Evolutionary conservation across 1,140 invertebrate genomes (phyloP), one percentile per base, ranked within the genome.

Genomic region (Megalopta genalis): DNA sequence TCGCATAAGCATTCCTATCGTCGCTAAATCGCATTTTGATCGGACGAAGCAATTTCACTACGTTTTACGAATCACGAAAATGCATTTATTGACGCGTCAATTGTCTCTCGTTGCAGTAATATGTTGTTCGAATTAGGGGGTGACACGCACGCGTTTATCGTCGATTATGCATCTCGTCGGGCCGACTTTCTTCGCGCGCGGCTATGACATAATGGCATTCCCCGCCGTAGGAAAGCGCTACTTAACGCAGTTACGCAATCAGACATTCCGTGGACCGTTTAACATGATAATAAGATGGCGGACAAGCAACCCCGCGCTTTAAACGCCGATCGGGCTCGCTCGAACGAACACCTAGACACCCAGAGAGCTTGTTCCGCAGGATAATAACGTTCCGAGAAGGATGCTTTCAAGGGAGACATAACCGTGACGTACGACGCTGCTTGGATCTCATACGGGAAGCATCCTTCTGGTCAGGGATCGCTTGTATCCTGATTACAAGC

Each of bases 401-500:
- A 23, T 25, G 57, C 1, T 32, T 52, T 32, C 12, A n/a, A 14
- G 10, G 37, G 3, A 42, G n/a, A 16, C 8, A 42, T 18, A 49
- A 49, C 25, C 18, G 18, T 23, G 39, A 69, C 37, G 49, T 52
- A 62, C 37, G 37, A 62, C 32, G 60, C 32, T 9, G 14, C 37
- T 16, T 23, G 39, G 27, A n/a, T 77, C 62, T 67, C 54, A 72
- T 65, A 21, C 39, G 4, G 60, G 49, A 66, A 32, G 25, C 64
- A 85, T 84, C 81, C 83, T 85, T 82, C 78, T 60, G 77, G 83
- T 37, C 74, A 77, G 64, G 72, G 71, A 83, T 49, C 76, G 59
- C 62, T 54, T 23, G 77, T 77, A 75, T 86, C 78, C 82, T 83
- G 81, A 88, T 86, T 86, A 82, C 63, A 49, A 60, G 42, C 60